phyloP scores from a whole-genome alignment of 2,888 invertebrate genomes.

The Cenopis cana region DNA sequence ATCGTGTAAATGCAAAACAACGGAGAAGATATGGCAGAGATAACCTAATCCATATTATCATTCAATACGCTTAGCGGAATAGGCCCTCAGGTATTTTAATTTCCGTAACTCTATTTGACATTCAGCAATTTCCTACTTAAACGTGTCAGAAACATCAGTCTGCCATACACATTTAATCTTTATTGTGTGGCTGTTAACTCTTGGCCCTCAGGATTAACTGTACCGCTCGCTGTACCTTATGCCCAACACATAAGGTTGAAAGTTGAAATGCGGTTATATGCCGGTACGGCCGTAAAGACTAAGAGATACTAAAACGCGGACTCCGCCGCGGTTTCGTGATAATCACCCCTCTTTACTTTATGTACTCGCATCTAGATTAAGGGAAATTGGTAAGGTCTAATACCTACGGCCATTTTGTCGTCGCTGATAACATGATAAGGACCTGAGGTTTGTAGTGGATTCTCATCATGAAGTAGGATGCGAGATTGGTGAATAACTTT shows the following conservation, averaged over 20 bases:
- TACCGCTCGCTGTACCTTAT: neutral
- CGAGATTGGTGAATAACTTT: neutral
- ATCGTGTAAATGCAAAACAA: too few relatives aligned
- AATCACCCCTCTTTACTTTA: conserved; percentile 28
- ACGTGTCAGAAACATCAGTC: neutral
- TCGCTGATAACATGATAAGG: conserved; percentile 8
- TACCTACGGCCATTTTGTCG: conserved; percentile 20
- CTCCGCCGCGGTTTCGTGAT: conserved; percentile 15
- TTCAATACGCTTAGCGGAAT: neutral
- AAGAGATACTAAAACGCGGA: conserved; percentile 21
- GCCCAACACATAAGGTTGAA: neutral
- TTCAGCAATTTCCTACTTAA: neutral
- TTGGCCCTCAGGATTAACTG: conserved; percentile 2
- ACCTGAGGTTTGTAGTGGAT: neutral
- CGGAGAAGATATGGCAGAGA: neutral
- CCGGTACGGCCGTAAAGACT: conserved; percentile 9
- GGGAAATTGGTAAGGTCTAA: conserved; percentile 20
- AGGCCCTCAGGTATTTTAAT: neutral
- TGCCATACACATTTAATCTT: conserved; percentile 15
- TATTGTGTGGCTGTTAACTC: conserved; percentile 8
- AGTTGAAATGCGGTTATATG: neutral
- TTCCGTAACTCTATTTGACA: neutral
- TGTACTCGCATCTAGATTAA: conserved; percentile 26
- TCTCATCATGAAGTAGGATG: neutral
- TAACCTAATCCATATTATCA: neutral